Conservation (phyloP, 2,113 vertebrate genomes). For the Recurvirostra avosetta region DNA sequence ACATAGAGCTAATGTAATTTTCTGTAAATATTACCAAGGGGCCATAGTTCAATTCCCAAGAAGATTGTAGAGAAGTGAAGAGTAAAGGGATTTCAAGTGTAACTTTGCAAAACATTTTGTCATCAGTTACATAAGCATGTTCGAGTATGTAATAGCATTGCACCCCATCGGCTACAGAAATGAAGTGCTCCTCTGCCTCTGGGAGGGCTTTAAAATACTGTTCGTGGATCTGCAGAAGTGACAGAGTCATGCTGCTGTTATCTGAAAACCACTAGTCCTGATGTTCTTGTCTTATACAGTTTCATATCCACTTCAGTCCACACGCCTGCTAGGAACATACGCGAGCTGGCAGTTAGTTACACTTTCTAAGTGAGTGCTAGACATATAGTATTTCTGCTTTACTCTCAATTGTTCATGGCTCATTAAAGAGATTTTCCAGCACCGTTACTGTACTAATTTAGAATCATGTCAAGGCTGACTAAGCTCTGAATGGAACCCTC, state of each 20-base stretch:
- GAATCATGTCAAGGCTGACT: constrained; percentile 16
- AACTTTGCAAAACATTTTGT: neutral
- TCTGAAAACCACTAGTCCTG: neutral
- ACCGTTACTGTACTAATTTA: constrained; percentile 13
- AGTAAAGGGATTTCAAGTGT: neutral
- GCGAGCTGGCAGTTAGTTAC: neutral
- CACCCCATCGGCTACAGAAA: neutral
- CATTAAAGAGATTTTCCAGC: constrained; percentile 47
- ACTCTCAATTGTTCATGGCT: constrained; percentile 20
- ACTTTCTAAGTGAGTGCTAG: neutral
- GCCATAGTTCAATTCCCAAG: neutral
- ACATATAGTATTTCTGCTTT: neutral
- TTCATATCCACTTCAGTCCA: neutral
- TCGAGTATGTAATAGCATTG: neutral
- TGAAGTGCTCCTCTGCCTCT: neutral
- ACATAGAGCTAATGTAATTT: neutral
- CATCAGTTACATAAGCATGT: neutral
- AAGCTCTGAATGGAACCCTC: constrained; percentile 29
- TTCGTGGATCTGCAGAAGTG: neutral
- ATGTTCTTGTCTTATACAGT: neutral
- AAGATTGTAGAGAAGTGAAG: neutral
- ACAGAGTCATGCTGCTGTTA: neutral
- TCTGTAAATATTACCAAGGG: neutral
- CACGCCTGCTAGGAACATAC: neutral
- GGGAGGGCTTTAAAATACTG: neutral